Base-by-base conservation (phyloP, 2,797 vertebrate species). In the Knipowitschia caucasica region DNA sequence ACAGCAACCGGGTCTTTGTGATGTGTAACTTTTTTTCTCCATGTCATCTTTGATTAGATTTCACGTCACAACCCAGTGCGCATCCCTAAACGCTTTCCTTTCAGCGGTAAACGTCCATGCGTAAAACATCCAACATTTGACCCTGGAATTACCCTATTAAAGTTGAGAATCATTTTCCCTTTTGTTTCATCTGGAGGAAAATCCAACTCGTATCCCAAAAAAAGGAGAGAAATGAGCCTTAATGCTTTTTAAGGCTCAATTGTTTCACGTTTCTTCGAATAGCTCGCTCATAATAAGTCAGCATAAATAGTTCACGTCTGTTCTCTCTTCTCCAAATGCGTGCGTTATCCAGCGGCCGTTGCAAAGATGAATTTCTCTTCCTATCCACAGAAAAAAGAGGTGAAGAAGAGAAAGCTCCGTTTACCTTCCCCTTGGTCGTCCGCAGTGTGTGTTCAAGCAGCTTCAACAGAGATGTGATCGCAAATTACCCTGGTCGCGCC, bases 11-110 rank as follows among this genome's bases (percentile, higher is more conserved):
- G 55, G 62, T 76, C 61, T 56, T 59, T 69, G 25, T 59, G 36
- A 49, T 69, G 62, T 56, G 38, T 5, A 89, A 90, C 86, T 89
- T 91, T 49, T 21, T n/a, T 86, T 85, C 64, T 67, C 68, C 58
- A 59, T 73, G 69, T 74, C 66, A 53, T 47, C 35, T 1, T 59
- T 60, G 62, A 95, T 95, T 95, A 91, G 89, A 90, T 95, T 95
- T 94, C 93, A 91, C 91, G 91, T 93, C 95, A 95, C 93, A 96
- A 88, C 87, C 90, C 93, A 91, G 93, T 95, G 93, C 93, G 92
- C 92, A 92, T 92, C 80, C 78, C 89, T 84, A 85, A 86, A 85
- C 81, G 83, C 84, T 71, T 75, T 64, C 51, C 59, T 60, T 63
- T 72, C 61, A 67, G 31, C 62, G 59, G 49, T 62, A 12, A n/a